Evolutionary conservation across 1,140 invertebrate genomes (phyloP), one percentile per base, ranked within the genome.

Genomic region (Cyclina sinensis): DNA sequence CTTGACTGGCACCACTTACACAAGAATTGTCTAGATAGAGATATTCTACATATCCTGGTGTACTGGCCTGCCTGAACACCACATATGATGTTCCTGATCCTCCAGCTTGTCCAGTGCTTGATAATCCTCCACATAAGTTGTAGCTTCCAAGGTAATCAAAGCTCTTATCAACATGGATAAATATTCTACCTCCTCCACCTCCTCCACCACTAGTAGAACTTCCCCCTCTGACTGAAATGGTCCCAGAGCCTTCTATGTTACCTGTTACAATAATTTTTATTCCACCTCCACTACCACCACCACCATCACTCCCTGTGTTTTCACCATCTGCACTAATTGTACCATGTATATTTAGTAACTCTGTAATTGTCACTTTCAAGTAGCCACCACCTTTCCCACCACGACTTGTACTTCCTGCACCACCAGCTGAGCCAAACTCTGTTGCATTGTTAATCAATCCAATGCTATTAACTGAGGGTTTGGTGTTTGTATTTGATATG

Each of bases 111-210:
- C 85, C 91, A 0, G 24, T 32, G 12, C 32, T 14, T 3, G 92
- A 92, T 27, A 80, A 89, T 4, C 93, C 93, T 68, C 93, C 93
- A 39, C 78, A 76, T 30, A 91, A 65, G 18, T 74, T 84, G 46
- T 84, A 91, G 11, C 59, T 81, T 65, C 93, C 93, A 59, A 89
- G 90, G 62, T 81, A 94, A 46, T 92, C 90, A 83, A 90, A 93
- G 35, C 89, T 87, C 54, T 74, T 78, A 51, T 70, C 68, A 7
- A 90, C 73, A 37, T 78, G 57, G n/a, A 93, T 24, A 35, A 74
- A 54, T 7, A 92, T 82, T 59, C 93, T 83, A 1, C 93, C 93
- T 30, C 93, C 93, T 24, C 91, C 93, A 46, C 93, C 92, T 37
- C 91, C 93, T 78, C 90, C 90, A n/a, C 86, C 90, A 37, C 54